Base-by-base conservation (phyloP, 2,113 vertebrate species). In the Melanotaenia duboulayi region DNA sequence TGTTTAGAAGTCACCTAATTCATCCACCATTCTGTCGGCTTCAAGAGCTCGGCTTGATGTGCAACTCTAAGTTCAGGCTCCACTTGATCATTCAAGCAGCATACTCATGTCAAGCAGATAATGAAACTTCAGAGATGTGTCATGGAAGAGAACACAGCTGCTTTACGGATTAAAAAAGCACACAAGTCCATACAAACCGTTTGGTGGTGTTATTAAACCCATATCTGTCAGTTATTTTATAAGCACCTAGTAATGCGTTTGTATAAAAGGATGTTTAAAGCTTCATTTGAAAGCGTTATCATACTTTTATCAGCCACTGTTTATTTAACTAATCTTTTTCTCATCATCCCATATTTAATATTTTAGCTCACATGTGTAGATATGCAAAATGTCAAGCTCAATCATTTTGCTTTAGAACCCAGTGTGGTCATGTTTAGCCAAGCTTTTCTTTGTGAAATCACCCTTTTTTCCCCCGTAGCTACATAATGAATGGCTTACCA, bases 1-100 rank as follows among this genome's bases (percentile, higher is more conserved):
- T 84, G 78, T 85, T 90, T 87, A 85, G 76, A 78, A 50, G 19
- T 68, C 87, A 83, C 87, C 85, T 81, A 75, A 87, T 90, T 88
- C 80, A 86, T 88, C 80, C 70, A 32, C 44, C 76, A 7, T 42
- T 63, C 65, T 16, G 78, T 65, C 64, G 0, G 39, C 61, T 82
- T 73, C 81, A 63, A 77, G 58, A 65, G 64, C 71, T 78, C 64
- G 58, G 35, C 28, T 68, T 55, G 19, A 72, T 65, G 74, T 64
- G 70, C 62, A 48, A 58, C 76, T 78, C 63, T 48, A 23, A 54
- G 71, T 79, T 80, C 61, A 50, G 23, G 59, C 74, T 54, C 35
- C 69, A 50, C 74, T 76, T 51, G 23, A 74, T 87, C 77, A 79
- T 71, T 78, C 71, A 40, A 35, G 77, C 42, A 1, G 68, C 86